A percentile compares a stretch with the other conserved stretches of the same genome.
Conservation (phyloP, 2,797 vertebrate species). For the Eurystomus glaucurus region DNA sequence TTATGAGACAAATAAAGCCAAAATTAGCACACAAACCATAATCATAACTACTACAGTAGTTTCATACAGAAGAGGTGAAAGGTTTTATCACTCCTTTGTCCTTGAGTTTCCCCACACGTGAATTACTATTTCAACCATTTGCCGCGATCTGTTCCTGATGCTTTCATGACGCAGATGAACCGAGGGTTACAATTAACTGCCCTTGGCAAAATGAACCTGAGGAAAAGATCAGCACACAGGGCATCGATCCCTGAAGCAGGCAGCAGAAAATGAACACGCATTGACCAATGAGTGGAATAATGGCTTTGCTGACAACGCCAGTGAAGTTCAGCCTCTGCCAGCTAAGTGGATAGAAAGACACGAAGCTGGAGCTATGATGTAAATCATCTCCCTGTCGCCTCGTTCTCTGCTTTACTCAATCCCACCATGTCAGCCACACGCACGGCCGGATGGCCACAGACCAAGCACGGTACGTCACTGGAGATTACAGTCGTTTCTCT, state of each 20-base stretch:
- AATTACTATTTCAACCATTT: conserved; percentile 21
- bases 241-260: conserved; percentile 54
- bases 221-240: conserved; percentile 22
- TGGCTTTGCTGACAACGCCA: conserved; percentile 75
- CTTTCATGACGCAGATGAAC: conserved; percentile 40
- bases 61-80: background rate
- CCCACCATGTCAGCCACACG: background rate
- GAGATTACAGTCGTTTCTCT: background rate
- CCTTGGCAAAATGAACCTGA: conserved; percentile 44
- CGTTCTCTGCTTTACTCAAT: background rate
- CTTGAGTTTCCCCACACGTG: background rate
- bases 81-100: background rate
- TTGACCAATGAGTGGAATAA: conserved; percentile 79
- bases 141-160: background rate
- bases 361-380: background rate
- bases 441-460: background rate
- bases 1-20: background rate
- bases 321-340: conserved; percentile 27
- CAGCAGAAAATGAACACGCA: conserved; percentile 72
- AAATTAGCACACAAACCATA: background rate
- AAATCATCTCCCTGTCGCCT: background rate
- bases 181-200: background rate
- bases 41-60: background rate
- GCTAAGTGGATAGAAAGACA: background rate
- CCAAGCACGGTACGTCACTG: background rate